Conservation (phyloP, 2,888 invertebrate genomes). For the Dyspetes luteomarginatus region DNA sequence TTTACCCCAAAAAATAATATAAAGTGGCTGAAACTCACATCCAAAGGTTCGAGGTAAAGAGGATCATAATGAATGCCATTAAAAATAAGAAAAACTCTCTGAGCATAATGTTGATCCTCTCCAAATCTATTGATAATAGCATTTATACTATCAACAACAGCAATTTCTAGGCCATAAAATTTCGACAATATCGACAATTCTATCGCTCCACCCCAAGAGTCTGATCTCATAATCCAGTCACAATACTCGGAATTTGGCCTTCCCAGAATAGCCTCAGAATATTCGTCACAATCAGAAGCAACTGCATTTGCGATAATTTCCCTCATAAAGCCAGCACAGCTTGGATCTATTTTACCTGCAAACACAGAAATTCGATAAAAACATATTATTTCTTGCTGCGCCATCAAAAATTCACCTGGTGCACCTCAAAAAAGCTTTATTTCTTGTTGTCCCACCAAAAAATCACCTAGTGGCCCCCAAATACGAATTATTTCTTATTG, state of each 20-base stretch:
- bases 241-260: slow-evolving; percentile 94
- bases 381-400: background rate
- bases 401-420: too few species aligned
- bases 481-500: too few species aligned
- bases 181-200: slow-evolving; percentile 95
- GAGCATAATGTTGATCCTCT: slow-evolving; percentile 93
- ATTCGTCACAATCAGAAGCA: slow-evolving; percentile 89
- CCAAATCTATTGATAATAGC: slow-evolving; percentile 96
- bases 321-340: slow-evolving; percentile 90
- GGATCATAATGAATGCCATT: slow-evolving; percentile 99
- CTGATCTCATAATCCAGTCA: slow-evolving; percentile 94
- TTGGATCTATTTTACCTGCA: slow-evolving; percentile 89
- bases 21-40: slow-evolving; percentile 85
- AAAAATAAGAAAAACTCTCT: slow-evolving; percentile 94
- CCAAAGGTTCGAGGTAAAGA: slow-evolving; percentile 91
- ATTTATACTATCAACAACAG: slow-evolving; percentile 95
- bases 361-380: slow-evolving; percentile 19
- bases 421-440: too few species aligned
- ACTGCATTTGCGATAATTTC: slow-evolving; percentile 95
- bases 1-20: background rate
- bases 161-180: slow-evolving; percentile 95
- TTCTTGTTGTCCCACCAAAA: too few species aligned
- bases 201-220: slow-evolving; percentile 98
- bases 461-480: too few species aligned
- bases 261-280: slow-evolving; percentile 94